Evolutionary conservation across 2,888 invertebrate species (phyloP).

Genomic region (Dicyrtoma fusca): DNA sequence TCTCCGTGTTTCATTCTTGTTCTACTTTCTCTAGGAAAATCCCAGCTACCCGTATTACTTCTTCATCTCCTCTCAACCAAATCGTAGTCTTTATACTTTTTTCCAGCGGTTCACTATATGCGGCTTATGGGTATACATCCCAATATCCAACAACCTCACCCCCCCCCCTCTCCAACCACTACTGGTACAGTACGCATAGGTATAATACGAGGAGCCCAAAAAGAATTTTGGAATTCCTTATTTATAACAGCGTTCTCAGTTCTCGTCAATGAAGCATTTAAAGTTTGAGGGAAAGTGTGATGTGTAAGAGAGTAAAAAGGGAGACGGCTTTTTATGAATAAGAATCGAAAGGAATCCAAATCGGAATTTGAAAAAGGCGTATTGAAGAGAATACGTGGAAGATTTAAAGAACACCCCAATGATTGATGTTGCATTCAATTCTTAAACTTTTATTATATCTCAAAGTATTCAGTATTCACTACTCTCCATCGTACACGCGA

Average conservation of each 20-base stretch:
- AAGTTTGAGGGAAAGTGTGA: no score
- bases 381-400: slow-evolving; percentile 2
- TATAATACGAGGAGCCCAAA: no score
- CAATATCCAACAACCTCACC: not conserved
- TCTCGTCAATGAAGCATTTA: no score
- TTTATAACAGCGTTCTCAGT: no score
- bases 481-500: no score
- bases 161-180: not conserved
- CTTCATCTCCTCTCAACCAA: not conserved
- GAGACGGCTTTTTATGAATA: no score
- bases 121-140: no score
- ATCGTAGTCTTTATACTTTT: not conserved
- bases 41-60: not conserved
- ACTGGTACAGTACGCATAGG: no score
- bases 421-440: slow-evolving; percentile 28
- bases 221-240: not conserved
- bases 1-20: not conserved
- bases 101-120: slow-evolving; percentile 5
- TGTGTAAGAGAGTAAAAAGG: no score
- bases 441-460: slow-evolving; percentile 25
- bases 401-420: slow-evolving; percentile 19
- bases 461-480: no score
- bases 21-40: not conserved
- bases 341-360: no score
- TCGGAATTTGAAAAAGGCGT: no score